Percentiles rank a stretch among this genome's conserved stretches.
phyloP scores from a whole-genome alignment of 2,113 vertebrate species.

The Aramus guarauna region DNA sequence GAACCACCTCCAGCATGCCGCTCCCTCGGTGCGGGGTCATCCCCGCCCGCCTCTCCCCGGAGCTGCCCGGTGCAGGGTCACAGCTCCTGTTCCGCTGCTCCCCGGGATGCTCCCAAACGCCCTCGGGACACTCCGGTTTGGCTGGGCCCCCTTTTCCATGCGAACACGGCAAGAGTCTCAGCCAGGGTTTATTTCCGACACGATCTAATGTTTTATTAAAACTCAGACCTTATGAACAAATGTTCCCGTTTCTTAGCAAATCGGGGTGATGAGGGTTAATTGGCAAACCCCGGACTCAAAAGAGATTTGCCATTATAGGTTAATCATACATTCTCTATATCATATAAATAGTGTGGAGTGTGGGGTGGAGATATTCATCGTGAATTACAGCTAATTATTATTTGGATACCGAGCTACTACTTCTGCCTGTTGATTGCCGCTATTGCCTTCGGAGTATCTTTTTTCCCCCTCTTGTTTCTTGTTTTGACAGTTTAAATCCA shows the following conservation, averaged over 20 bases:
- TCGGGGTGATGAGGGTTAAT: not conserved
- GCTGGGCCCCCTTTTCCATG: not conserved
- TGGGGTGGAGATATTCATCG: not conserved
- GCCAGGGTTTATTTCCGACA: not conserved
- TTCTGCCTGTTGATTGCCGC: slow-evolving; percentile 54
- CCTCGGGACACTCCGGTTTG: accelerated
- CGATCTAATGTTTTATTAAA: not conserved
- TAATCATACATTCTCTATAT: not conserved
- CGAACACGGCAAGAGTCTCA: too few relatives aligned
- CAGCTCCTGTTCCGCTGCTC: not conserved
- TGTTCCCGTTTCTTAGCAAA: not conserved
- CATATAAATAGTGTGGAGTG: not conserved
- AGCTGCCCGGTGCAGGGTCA: too few relatives aligned
- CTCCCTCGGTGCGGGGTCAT: too few relatives aligned
- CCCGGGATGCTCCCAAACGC: not conserved
- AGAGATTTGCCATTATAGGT: not conserved
- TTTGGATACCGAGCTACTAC: slow-evolving; percentile 20
- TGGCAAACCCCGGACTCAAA: not conserved
- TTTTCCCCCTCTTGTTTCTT: slow-evolving; percentile 38
- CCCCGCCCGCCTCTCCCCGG: too few relatives aligned
- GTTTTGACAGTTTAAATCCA: slow-evolving; percentile 80
- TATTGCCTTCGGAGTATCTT: slow-evolving; percentile 47
- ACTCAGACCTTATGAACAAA: not conserved
- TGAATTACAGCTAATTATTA: slow-evolving; percentile 28
- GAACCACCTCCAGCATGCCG: too few relatives aligned